Conservation (phyloP, 2,797 vertebrate genomes). For the Ara ararauna region DNA sequence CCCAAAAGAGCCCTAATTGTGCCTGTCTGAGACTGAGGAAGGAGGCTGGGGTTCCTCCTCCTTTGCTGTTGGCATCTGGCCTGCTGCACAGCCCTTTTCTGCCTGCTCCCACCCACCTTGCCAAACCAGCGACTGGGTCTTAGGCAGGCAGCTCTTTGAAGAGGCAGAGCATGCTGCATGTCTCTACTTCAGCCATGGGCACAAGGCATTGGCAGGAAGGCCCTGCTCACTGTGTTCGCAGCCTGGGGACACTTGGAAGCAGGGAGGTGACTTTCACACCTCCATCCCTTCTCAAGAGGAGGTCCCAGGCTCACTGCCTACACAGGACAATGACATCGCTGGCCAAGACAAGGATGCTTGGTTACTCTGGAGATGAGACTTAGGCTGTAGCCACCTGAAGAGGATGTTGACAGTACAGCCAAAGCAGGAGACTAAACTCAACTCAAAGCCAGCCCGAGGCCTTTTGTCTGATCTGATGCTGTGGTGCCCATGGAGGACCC, state of each 20-base stretch:
- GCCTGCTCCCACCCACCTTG: background rate
- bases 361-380: background rate
- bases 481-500: background rate
- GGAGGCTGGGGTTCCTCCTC: background rate
- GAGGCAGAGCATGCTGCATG: background rate
- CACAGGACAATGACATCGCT: background rate
- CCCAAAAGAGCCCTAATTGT: background rate
- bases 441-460: background rate
- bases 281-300: background rate
- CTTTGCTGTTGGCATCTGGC: background rate
- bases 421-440: background rate
- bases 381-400: background rate
- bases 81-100: background rate
- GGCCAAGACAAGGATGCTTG: background rate
- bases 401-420: background rate
- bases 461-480: background rate
- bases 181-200: background rate
- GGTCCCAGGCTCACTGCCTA: background rate
- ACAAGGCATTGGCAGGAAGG: background rate
- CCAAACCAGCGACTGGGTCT: accelerated
- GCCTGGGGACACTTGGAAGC: background rate
- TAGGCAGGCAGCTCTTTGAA: background rate
- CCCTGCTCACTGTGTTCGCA: accelerated
- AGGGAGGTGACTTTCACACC: background rate
- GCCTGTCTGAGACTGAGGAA: background rate